These are phyloP conservation scores for Hemiprocne comata DNA, from an alignment of 2,113 vertebrate species.

Conservation along the genomic window DNA sequence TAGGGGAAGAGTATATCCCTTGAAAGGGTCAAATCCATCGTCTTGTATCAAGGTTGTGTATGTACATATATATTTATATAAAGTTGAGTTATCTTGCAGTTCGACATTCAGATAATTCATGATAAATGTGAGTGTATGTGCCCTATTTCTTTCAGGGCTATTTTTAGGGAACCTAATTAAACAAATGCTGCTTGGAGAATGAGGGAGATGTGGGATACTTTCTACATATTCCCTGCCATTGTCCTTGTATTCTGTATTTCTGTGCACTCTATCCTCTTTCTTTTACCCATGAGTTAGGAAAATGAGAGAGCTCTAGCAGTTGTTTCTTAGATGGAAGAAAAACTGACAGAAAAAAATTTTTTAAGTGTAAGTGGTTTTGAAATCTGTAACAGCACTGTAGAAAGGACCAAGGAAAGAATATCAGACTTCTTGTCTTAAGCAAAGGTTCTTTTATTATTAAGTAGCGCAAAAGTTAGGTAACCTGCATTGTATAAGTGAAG, in stretches of 20 bases:
- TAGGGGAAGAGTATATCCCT: not conserved
- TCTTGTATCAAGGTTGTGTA: not conserved
- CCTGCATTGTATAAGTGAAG: not conserved
- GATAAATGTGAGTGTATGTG: not conserved
- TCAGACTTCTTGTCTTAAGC: not conserved
- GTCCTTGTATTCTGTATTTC: not conserved
- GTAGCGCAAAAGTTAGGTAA: not conserved
- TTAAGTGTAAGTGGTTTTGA: not conserved
- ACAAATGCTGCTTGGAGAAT: not conserved
- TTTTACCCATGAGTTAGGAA: not conserved
- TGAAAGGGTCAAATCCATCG: not conserved
- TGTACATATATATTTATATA: not conserved
- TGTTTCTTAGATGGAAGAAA: not conserved
- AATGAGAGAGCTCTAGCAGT: not conserved
- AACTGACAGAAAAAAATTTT: not conserved
- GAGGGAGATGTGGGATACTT: not conserved
- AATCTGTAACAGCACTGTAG: not conserved
- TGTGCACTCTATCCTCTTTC: not conserved
- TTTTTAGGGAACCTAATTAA: not conserved
- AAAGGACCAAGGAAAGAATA: not conserved
- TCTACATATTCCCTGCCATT: not conserved
- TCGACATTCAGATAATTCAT: not conserved
- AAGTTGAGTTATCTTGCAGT: not conserved
- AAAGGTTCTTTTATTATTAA: not conserved
- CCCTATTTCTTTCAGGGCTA: not conserved